Conservation (phyloP, 2,113 vertebrate genomes). For the Dasyurus viverrinus region DNA sequence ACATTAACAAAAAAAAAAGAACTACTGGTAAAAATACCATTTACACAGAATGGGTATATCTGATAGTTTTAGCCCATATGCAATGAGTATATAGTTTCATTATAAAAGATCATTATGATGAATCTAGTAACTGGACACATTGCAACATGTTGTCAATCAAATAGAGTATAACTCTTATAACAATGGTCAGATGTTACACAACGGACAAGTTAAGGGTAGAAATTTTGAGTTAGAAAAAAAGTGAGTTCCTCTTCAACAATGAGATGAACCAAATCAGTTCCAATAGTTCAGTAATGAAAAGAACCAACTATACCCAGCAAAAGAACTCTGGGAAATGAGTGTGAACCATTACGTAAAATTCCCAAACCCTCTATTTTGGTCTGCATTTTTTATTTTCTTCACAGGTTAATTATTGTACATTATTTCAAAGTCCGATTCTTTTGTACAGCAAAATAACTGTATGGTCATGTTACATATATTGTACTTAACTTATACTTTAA, state of each 20-base stretch:
- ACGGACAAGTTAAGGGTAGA: background rate
- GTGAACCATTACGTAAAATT: no score
- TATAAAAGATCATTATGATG: background rate
- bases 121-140: background rate
- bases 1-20: background rate
- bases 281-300: no score
- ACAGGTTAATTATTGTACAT: no score
- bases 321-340: no score
- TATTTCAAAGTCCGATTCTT: no score
- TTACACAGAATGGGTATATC: background rate
- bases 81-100: background rate
- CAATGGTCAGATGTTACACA: background rate
- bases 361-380: no score
- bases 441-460: no score
- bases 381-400: no score
- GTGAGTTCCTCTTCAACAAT: background rate
- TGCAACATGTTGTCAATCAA: background rate
- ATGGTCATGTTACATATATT: no score
- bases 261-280: no score
- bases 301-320: no score
- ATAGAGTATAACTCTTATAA: background rate
- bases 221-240: background rate
- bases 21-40: background rate
- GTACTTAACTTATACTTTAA: no score
- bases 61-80: background rate